Evolutionary conservation across 2,888 invertebrate species (phyloP), one percentile per base, ranked within the genome.

Genomic region (Anthrax anthrax): DNA sequence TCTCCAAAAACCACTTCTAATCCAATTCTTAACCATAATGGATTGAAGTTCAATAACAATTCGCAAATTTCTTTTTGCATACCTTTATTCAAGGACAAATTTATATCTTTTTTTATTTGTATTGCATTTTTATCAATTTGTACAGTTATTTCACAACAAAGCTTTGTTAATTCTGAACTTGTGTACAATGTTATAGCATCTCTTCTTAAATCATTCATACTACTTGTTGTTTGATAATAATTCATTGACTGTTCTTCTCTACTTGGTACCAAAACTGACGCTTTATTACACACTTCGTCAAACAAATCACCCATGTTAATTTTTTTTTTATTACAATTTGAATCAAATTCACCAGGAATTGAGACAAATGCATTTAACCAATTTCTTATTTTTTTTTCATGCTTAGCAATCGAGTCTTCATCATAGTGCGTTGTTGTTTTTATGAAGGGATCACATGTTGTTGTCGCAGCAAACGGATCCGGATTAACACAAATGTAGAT

Each of bases 11-110:
- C 75, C 1, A 86, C 84, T 72, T 94, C 92, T 14, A 94, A 69
- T 0, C 88, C 90, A 39, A 94, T 80, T 43, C 91, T 74, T 44
- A 94, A 70, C 92, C 92, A 94, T 1, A 94, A 67, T 0, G 91
- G 87, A 70, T 92, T 92, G 60, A 91, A 94, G 47, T 81, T 83
- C 14, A 91, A 68, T 29, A 92, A 67, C 44, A 92, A 60, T 52
- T 81, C 78, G 57, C 89, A 72, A 37, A 92, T 77, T 44, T 75
- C 72, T 50, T 84, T 81, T 62, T 90, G 87, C 52, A 88, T 68
- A 1, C 84, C 85, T 32, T 90, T 73, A 68, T 94, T 89, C 44
- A 85, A 74, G 61, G 89, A 86, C 9, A 91, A 68, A 66, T 86
- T 81, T 49, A 81, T 76, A 64, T 92, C 92, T 23, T 73, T 71